Percentiles rank a stretch among this genome's conserved stretches.
phyloP scores from a whole-genome alignment of 2,888 invertebrate genomes.

The Gastracanthus pulcherrimus region DNA sequence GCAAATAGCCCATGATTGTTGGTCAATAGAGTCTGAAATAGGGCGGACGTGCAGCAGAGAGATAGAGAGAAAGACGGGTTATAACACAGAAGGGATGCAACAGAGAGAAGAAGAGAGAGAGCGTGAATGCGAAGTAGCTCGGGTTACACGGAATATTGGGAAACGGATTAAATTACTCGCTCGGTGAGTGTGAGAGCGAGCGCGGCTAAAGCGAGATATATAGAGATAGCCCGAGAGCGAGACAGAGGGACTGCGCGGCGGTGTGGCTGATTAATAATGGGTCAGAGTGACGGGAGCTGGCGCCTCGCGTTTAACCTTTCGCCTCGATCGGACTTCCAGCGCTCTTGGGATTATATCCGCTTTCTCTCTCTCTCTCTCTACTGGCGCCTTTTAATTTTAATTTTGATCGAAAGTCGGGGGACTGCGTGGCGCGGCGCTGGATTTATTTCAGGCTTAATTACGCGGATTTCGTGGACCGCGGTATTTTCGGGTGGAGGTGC shows the following conservation, averaged over 20 bases:
- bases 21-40: constrained; percentile 48
- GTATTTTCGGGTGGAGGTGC: background rate
- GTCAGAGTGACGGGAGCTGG: constrained; percentile 11
- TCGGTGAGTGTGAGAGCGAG: constrained; percentile 5
- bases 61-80: background rate
- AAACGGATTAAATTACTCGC: constrained; percentile 56
- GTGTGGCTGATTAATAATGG: constrained; percentile 52
- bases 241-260: no score
- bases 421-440: background rate
- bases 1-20: constrained; percentile 49
- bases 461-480: background rate
- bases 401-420: constrained; percentile 10
- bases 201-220: no score
- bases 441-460: background rate
- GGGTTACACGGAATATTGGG: constrained; percentile 53
- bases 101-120: background rate
- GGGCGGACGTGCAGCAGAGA: background rate
- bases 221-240: no score
- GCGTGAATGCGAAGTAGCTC: constrained; percentile 41
- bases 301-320: constrained; percentile 43
- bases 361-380: background rate
- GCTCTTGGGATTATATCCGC: background rate
- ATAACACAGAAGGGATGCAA: background rate
- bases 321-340: constrained; percentile 2
- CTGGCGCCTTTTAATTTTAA: constrained; percentile 46